Base-by-base conservation (phyloP, 2,113 vertebrate genomes). In the Taurulus bubalis region DNA sequence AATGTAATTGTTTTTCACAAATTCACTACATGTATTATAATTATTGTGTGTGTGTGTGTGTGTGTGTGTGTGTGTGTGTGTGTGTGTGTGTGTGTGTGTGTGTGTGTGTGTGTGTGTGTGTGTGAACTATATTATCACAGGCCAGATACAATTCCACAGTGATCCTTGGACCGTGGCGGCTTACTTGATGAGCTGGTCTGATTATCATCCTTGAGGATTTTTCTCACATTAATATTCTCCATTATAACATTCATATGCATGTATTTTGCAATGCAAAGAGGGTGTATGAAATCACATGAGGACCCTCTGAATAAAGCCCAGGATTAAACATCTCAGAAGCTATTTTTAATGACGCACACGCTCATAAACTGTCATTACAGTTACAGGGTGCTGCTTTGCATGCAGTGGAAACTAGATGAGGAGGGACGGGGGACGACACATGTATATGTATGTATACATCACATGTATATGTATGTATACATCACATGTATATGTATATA, bases 201-300 rank as follows among this genome's bases (percentile, higher is more conserved):
- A 83, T 79, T 81, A 69, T 73, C 58, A 60, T 82, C 34, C 55
- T 40, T 75, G 60, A 67, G 32, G 11, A 80, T 65, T 65, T 71
- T 80, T 65, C 42, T 24, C 55, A 67, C 32, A 76, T 85, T 65
- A 64, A 85, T 58, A 80, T 82, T 75, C 45, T 32, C 58, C n/a
- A 78, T 73, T 16, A 70, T 71, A 63, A 81, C 3, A 40, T 70
- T 77, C n/a, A 56, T 67, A 51, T 80, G 30, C 26, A 82, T 78
- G 32, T 36, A 68, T 51, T 88, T 87, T 82, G 70, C 75, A 86
- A 89, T 79, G 67, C 73, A 86, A 90, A 85, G 22, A 71, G 82
- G 51, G 55, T 74, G 70, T 70, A 24, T 77, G n/a, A 78, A 90
- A 82, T 86, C 67, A 71, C 59, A 76, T 24, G 68, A 88, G 75